phyloP scores from a whole-genome alignment of 2,113 vertebrate genomes.

The Donacobius atricapilla region DNA sequence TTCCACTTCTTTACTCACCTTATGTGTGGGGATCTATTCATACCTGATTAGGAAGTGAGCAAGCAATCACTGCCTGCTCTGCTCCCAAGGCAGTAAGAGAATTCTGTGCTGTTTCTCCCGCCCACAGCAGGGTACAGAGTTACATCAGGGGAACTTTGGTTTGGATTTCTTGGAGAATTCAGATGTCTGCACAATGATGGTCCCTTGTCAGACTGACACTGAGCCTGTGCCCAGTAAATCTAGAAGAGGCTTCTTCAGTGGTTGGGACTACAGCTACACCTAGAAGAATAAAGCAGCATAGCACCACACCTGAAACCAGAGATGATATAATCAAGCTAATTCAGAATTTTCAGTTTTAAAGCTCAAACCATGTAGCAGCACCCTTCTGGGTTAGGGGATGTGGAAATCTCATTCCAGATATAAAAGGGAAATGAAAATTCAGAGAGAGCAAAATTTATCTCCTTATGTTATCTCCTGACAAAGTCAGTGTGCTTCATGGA shows the following conservation, averaged over 20 bases:
- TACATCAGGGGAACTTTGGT: background rate
- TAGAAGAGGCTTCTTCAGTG: background rate
- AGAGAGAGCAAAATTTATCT: background rate
- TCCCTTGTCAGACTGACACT: background rate
- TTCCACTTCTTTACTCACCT: background rate
- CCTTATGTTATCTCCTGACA: background rate
- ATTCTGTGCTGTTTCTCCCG: background rate
- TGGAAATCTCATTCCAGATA: background rate
- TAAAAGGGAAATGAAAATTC: background rate
- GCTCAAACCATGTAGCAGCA: background rate
- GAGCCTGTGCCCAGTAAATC: background rate
- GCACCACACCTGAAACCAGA: background rate
- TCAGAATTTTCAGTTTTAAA: background rate
- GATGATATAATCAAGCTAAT: background rate
- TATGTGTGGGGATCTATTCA: background rate
- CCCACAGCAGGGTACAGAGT: background rate
- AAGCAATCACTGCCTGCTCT: background rate
- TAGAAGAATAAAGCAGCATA: background rate
- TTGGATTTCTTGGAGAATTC: background rate
- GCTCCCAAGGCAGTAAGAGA: background rate
- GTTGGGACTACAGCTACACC: background rate
- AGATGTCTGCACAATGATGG: background rate
- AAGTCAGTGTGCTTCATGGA: slow-evolving; percentile 1
- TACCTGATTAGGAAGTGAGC: background rate
- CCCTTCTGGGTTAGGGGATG: background rate